Base-by-base conservation (phyloP, 2,888 invertebrate species). In the Ecdyonurus torrentis region DNA sequence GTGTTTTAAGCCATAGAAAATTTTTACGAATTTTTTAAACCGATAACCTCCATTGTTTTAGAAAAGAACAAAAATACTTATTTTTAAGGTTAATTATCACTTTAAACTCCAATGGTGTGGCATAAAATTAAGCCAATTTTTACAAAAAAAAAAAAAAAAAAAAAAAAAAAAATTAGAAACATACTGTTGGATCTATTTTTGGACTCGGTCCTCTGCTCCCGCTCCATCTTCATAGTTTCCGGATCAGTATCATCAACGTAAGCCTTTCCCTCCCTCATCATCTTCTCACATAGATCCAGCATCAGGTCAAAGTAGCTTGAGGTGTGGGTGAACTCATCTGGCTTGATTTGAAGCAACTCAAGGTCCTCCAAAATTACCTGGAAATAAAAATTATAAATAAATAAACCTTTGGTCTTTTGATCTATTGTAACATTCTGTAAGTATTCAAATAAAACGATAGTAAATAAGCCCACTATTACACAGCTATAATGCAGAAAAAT, bases 181-280 rank as follows among this genome's bases (percentile, higher is more conserved):
- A 77, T 75, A 94, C 93, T 79, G 73, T 93, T 94, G 69, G 80
- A 84, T 67, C 95, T 83, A 74, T 92, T 92, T 63, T 76, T 82
- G 55, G 96, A 96, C 67, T 93, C 91, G 10, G 82, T 74, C 72
- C 86, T 86, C 74, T 92, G 89, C 69, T 98, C 97, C 18, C 99
- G 80, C 75, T 99, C 94, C 63, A 83, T 82, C 74, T 97, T 96
- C 98, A 99, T 99, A 65, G 82, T 78, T 70, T 95, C 92, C 0
- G 93, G 87, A 2, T 93, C 91, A 0, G 99, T 99, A 74, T 99
- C 90, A 72, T 99, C 99, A 0, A 92, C 95, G 73, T 91, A 99
- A 0, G 98, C 98, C 70, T 89, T 91, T n/a, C 89, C 86, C 55
- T 89, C 85, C 68, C 84, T 86, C 53, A 99, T 78, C 68, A 99